Percentiles rank a stretch among this genome's conserved stretches.
These are phyloP conservation scores for Agrypnia vestita DNA, from an alignment of 1,140 invertebrate species.

Conservation along the genomic window DNA sequence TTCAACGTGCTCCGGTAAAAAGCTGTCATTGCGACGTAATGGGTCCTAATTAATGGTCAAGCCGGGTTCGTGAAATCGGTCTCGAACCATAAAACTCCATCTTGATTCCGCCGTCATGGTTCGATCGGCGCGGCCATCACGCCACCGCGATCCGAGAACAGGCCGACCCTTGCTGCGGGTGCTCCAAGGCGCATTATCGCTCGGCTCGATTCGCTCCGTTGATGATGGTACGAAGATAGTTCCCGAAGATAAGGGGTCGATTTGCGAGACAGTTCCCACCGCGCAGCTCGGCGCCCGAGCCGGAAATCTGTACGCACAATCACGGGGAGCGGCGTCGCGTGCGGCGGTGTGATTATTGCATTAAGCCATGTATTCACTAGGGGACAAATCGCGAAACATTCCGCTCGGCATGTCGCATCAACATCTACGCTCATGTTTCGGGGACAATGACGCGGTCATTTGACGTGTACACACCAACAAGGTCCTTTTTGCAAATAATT, in stretches of 20 bases:
- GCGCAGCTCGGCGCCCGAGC: not conserved
- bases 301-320: not conserved
- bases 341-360: too few species aligned
- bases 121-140: not conserved
- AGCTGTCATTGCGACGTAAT: too few species aligned
- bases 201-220: constrained; percentile 5
- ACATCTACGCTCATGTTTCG: too few species aligned
- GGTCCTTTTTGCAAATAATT: too few species aligned
- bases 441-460: too few species aligned
- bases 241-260: constrained; percentile 17
- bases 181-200: not conserved
- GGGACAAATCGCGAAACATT: too few species aligned
- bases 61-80: not conserved
- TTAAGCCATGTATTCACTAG: too few species aligned
- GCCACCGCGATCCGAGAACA: not conserved
- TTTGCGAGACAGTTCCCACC: not conserved
- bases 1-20: too few species aligned
- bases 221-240: constrained; percentile 22
- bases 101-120: constrained; percentile 17
- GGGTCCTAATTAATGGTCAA: too few species aligned
- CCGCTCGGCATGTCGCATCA: too few species aligned
- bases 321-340: too few species aligned
- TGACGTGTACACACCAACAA: too few species aligned
- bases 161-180: not conserved
- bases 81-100: constrained; percentile 14